Conservation (phyloP, 1,140 invertebrate genomes). For the Calycopis cecrops region DNA sequence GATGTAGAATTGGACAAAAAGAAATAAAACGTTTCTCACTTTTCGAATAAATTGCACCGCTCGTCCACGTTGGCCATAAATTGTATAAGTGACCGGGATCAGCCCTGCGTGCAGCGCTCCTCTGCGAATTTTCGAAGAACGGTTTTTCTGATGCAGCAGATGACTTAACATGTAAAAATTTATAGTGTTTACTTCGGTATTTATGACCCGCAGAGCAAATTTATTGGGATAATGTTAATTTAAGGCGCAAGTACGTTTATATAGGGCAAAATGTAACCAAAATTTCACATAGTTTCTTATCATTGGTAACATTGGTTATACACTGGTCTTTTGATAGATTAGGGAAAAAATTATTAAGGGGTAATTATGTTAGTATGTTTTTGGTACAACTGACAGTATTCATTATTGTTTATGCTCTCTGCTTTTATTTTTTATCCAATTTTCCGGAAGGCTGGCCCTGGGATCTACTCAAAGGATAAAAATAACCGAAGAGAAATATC, state of each 20-base stretch:
- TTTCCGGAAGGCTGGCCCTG: constrained; percentile 3
- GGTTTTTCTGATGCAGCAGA: constrained; percentile 61
- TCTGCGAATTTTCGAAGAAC: constrained; percentile 76
- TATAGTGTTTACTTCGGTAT: constrained; percentile 12
- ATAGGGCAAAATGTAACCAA: no score
- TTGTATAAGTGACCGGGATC: constrained; percentile 74
- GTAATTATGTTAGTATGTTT: no score
- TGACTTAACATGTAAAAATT: constrained; percentile 39
- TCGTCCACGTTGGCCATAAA: constrained; percentile 78
- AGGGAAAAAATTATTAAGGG: no score
- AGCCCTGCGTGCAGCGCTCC: constrained; percentile 70
- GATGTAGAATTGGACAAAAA: no score
- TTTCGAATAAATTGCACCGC: constrained; percentile 76
- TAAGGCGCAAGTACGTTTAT: no score
- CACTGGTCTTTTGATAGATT: no score
- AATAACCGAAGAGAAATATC: constrained; percentile 3
- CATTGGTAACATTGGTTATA: no score
- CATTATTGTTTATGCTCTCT: constrained; percentile 9
- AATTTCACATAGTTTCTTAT: no score
- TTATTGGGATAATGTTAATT: no score
- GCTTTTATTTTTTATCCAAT: constrained; percentile 11
- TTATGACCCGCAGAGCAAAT: no score
- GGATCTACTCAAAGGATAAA: neutral
- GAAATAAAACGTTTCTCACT: no score
- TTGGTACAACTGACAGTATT: no score